A percentile compares a stretch with the other conserved stretches of the same genome.
Conservation (phyloP, 2,888 invertebrate species). For the Cataglyphis albicans region DNA sequence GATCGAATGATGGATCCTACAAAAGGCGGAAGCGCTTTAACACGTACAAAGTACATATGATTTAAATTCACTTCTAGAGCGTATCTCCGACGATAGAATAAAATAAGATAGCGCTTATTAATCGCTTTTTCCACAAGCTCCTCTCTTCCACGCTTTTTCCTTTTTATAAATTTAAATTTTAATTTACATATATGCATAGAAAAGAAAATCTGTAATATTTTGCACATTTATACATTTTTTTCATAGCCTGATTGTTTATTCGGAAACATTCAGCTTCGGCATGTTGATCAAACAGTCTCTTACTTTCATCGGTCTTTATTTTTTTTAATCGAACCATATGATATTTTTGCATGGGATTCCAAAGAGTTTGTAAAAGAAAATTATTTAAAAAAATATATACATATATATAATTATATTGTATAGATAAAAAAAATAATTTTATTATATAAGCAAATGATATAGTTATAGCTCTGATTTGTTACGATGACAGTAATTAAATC, state of each 20-base stretch:
- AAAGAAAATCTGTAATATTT: not conserved
- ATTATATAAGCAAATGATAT: not conserved
- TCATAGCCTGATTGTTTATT: not conserved
- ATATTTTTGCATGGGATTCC: slow-evolving; percentile 87
- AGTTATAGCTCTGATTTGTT: not conserved
- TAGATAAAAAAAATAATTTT: slow-evolving; percentile 14
- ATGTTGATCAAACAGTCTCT: slow-evolving; percentile 2
- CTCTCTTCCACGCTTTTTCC: not conserved
- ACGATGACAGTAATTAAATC: not conserved
- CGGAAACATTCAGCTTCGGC: not conserved
- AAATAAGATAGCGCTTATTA: slow-evolving; percentile 36
- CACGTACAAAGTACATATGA: slow-evolving; percentile 96
- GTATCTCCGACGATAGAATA: slow-evolving; percentile 52
- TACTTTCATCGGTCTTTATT: not conserved
- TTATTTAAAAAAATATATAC: not conserved
- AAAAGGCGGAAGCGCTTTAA: slow-evolving; percentile 95
- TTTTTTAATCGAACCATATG: not conserved
- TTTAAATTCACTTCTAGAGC: slow-evolving; percentile 58
- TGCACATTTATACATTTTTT: not conserved
- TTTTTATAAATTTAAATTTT: slow-evolving; percentile 3
- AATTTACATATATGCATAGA: not conserved
- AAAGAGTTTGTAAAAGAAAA: slow-evolving; percentile 85
- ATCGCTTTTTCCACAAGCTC: slow-evolving; percentile 39
- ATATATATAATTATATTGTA: not conserved
- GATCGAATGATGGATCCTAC: slow-evolving; percentile 97